These are phyloP conservation scores for Dipodomys spectabilis DNA, from an alignment of 2,113 vertebrate species.

Conservation along the genomic window DNA sequence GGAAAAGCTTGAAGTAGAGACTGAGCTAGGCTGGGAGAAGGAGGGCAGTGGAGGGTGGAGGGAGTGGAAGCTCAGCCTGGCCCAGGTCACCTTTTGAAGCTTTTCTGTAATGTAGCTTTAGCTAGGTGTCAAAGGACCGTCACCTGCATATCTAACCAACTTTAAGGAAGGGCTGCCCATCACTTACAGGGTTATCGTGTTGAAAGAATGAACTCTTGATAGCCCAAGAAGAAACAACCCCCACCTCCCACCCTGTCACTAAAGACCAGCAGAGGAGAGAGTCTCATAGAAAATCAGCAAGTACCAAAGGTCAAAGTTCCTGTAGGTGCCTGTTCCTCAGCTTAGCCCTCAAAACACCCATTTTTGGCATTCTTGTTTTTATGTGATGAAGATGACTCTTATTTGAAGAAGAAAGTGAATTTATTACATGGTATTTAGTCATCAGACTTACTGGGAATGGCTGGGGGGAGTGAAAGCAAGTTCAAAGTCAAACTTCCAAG, in stretches of 20 bases:
- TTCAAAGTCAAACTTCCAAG: constrained; percentile 39
- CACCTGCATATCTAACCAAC: neutral
- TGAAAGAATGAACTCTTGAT: constrained; percentile 28
- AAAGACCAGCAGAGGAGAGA: neutral
- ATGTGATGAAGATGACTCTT: constrained; percentile 5
- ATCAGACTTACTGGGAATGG: neutral
- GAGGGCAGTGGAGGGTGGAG: neutral
- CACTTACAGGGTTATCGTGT: neutral
- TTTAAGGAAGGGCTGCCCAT: constrained; percentile 13
- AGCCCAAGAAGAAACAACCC: neutral
- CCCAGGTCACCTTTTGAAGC: neutral
- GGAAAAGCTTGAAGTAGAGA: neutral
- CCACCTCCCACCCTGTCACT: neutral
- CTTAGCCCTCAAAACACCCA: neutral
- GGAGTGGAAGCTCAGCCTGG: neutral
- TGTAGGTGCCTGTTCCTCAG: neutral
- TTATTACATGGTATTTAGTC: constrained; percentile 12
- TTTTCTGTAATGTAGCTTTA: constrained; percentile 5
- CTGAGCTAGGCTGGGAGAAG: neutral
- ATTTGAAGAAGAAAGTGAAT: constrained; percentile 26
- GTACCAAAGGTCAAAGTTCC: neutral
- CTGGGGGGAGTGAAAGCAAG: neutral
- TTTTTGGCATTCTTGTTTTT: neutral
- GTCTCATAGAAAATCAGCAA: neutral
- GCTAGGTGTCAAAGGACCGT: neutral